Evolutionary conservation across 2,113 vertebrate species (phyloP), one percentile per base, ranked within the genome.

Genomic region (Marmota monax): DNA sequence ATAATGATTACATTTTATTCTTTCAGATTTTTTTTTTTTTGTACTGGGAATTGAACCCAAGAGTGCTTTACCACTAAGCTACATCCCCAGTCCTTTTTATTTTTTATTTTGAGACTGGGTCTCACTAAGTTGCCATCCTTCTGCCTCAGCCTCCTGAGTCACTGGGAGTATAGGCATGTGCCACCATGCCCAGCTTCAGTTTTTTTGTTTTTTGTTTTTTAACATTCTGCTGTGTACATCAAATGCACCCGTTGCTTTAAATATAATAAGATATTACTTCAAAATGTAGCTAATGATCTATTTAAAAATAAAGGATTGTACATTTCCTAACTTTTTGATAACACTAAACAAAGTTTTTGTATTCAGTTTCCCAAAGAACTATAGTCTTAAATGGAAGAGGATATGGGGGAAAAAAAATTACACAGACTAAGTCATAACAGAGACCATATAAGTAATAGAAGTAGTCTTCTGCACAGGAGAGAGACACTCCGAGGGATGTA

Each of bases 251-350:
- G 37, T 12, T 67, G 84, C 32, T 94, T 95, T 89, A 76, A 94
- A 92, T 29, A 79, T 65, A 86, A n/a, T 84, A 12, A 89, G 14
- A 76, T 37, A 80, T 65, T 88, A 94, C 82, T 86, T 97, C 32
- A 96, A 92, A 94, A 76, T 67, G 1, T 61, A 92, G 74, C 29
- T 58, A 88, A 76, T 53, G 82, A 67, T 79, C 27, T 78, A 86
- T 73, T 86, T 90, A 93, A 87, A 82, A 93, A 84, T 76, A 79
- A 69, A 7, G 5, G 7, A 58, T 58, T 4, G 13, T 85, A 27
- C 67, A 34, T 72, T 90, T 23, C 70, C 56, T 89, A 88, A 84
- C 7, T 95, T 96, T 96, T 78, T 67, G 12, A 58, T 70, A 70
- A 61, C 39, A 34, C 25, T 65, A 82, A 92, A 82, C 27, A 56